phyloP scores from a whole-genome alignment of 2,888 invertebrate genomes.

The Druceiella hillmani region DNA sequence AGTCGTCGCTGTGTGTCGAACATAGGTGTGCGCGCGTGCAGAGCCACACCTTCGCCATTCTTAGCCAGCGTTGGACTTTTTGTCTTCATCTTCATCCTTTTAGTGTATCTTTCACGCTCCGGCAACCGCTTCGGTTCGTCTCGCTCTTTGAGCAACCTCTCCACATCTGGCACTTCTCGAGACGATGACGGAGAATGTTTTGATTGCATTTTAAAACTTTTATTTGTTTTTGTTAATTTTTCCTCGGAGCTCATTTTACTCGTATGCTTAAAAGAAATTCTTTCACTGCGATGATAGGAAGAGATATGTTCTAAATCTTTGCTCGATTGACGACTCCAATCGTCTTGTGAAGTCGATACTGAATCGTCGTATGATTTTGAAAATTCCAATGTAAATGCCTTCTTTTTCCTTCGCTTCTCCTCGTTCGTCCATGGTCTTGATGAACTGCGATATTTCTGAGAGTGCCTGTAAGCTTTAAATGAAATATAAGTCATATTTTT shows the following conservation, averaged over 20 bases:
- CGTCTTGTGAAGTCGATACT: slow-evolving; percentile 47
- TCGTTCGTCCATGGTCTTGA: slow-evolving; percentile 59
- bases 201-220: slow-evolving; percentile 42
- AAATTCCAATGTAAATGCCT: slow-evolving; percentile 73
- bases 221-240: slow-evolving; percentile 35
- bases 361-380: slow-evolving; percentile 54
- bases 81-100: slow-evolving; percentile 45
- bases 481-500: slow-evolving; percentile 11
- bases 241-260: slow-evolving; percentile 38
- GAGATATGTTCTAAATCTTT: slow-evolving; percentile 32
- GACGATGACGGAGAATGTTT: slow-evolving; percentile 44
- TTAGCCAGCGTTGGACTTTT: slow-evolving; percentile 47
- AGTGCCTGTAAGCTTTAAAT: slow-evolving; percentile 43
- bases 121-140: slow-evolving; percentile 39
- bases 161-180: slow-evolving; percentile 37
- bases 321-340: slow-evolving; percentile 40
- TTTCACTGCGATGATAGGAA: slow-evolving; percentile 37
- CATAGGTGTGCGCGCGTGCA: slow-evolving; percentile 32
- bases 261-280: slow-evolving; percentile 31
- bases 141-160: slow-evolving; percentile 41
- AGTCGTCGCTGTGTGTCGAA: slow-evolving; percentile 41
- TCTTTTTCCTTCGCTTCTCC: slow-evolving; percentile 65
- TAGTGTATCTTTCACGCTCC: slow-evolving; percentile 45
- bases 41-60: slow-evolving; percentile 31
- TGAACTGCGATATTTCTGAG: slow-evolving; percentile 44